Evolutionary conservation across 2,888 invertebrate species (phyloP).

Genomic region (Anagyrus pseudococci): DNA sequence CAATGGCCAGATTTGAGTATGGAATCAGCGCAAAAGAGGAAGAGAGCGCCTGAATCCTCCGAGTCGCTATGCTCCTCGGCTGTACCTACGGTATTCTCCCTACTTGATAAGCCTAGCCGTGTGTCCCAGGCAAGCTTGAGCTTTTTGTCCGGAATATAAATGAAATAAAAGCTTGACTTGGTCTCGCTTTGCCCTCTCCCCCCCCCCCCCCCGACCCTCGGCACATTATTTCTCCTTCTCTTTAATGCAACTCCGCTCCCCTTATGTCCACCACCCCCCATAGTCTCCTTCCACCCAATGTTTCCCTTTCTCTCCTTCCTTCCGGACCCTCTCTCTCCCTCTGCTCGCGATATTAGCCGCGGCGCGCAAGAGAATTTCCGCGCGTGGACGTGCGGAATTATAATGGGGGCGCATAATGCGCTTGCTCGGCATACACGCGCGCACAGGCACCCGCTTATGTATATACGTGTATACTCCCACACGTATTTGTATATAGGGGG

Average conservation of each 20-base stretch:
- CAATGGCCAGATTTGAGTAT: slow-evolving; percentile 17
- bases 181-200: neutral
- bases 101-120: slow-evolving; percentile 13
- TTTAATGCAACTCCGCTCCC: too few species aligned
- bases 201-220: neutral
- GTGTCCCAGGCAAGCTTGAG: neutral
- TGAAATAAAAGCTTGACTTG: slow-evolving; percentile 32
- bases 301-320: too few species aligned
- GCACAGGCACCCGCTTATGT: neutral
- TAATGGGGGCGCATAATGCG: slow-evolving; percentile 16
- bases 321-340: neutral
- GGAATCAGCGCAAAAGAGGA: neutral
- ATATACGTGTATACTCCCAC: neutral
- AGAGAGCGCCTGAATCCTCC: too few species aligned
- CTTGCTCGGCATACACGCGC: neutral
- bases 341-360: slow-evolving; percentile 22
- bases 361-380: neutral
- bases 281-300: too few species aligned
- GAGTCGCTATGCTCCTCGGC: too few species aligned
- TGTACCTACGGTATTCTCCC: too few species aligned
- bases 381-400: slow-evolving; percentile 23
- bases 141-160: slow-evolving; percentile 26
- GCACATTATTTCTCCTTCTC: too few species aligned
- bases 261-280: slow-evolving; percentile 1
- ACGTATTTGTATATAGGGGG: neutral